These are phyloP conservation scores for Blera fallax DNA, from an alignment of 2,888 invertebrate species.

Conservation along the genomic window DNA sequence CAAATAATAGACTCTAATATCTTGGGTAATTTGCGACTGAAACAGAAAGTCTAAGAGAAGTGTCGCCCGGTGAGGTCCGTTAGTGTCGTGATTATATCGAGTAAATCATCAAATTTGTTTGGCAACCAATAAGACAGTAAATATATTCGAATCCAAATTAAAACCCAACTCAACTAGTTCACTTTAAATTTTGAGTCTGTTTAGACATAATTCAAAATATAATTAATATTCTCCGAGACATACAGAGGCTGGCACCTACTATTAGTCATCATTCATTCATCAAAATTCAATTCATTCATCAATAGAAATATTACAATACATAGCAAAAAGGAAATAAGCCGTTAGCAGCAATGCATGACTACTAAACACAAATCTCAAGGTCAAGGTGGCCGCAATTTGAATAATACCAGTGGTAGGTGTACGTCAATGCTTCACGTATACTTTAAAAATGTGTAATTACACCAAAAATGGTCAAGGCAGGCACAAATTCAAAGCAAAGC, in stretches of 20 bases:
- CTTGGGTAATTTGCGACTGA: not conserved
- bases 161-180: not conserved
- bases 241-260: constrained; percentile 32
- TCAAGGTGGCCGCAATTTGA: constrained; percentile 32
- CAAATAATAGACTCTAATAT: not conserved
- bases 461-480: not conserved
- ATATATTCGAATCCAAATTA: not conserved
- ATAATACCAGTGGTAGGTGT: constrained; percentile 21
- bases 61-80: not conserved
- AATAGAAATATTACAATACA: constrained; percentile 9
- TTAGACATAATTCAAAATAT: not conserved
- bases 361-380: constrained; percentile 36
- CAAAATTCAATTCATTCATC: constrained; percentile 39
- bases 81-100: not conserved
- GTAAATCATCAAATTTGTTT: not conserved
- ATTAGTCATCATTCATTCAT: constrained; percentile 60
- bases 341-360: constrained; percentile 38
- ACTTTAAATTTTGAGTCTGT: not conserved
- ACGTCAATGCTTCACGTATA: constrained; percentile 12
- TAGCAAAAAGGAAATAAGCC: constrained; percentile 16
- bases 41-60: not conserved
- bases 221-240: constrained; percentile 44
- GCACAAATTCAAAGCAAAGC: not conserved
- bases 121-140: not conserved
- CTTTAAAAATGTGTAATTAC: not conserved